Evolutionary conservation across 2,113 vertebrate species (phyloP), one percentile per base, ranked within the genome.

Genomic region (Syngnathus floridae): DNA sequence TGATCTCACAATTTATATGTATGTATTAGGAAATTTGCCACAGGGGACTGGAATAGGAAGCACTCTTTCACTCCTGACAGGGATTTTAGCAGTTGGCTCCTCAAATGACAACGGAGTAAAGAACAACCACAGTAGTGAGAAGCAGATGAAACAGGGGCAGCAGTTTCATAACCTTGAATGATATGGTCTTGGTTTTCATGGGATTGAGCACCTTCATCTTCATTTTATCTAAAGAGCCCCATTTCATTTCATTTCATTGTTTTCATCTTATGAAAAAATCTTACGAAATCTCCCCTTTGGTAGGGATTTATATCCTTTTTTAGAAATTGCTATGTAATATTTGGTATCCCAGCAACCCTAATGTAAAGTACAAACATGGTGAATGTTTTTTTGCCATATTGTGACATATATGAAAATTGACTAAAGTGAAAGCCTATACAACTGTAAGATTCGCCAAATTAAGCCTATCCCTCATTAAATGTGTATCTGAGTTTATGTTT

Each of bases 401-500:
- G 10, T 60, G 40, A 1, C 31, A 58, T 40, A 40, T 21, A 59
- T 38, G n/a, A 12, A 59, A 40, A 59, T 40, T 21, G 57, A 12
- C 19, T 21, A 10, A 54, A 6, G 37, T 8, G 10, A 60, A 60
- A 60, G 31, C 56, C 56, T 40, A 2, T 41, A 35, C 5, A 59
- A 60, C 19, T 11, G 19, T 40, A 40, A 60, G 12, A 61, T 26
- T 7, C 17, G 13, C 40, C 12, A 61, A 61, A 51, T n/a, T 19
- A 35, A 64, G 35, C 5, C 37, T 12, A 19, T 13, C 62, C 31
- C 26, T 61, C 43, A 46, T 49, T 49, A 48, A 37, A 51, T 13
- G 5, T 37, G 17, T 37, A 36, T 64, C 16, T 11, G 88, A 65
- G 89, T 92, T 90, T 84, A 88, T 92, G 88, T 89, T 91, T 90